Evolutionary conservation across 2,113 vertebrate species (phyloP).

Genomic region (Rhinoderma darwinii): DNA sequence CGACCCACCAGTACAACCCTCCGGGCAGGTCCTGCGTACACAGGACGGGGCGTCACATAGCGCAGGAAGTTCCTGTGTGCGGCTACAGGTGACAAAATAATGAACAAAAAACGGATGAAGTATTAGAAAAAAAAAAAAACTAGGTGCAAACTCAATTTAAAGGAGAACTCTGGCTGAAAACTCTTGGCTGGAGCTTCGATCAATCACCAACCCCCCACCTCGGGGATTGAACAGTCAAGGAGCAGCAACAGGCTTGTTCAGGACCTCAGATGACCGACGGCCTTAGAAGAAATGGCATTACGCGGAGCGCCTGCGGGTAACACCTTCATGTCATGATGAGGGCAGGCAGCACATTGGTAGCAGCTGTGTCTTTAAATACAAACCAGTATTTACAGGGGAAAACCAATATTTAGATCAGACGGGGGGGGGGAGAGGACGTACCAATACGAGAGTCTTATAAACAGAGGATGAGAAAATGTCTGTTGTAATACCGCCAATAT

Average conservation of each 20-base stretch:
- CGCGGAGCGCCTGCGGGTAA: background rate
- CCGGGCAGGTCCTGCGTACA: no score
- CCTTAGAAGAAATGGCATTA: no score
- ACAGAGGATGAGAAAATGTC: background rate
- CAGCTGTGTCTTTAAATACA: background rate
- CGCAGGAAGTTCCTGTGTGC: background rate
- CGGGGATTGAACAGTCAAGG: background rate
- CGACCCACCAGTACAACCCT: no score
- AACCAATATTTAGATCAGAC: background rate
- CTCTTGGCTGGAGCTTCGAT: background rate
- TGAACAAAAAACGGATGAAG: background rate
- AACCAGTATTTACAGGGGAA: background rate
- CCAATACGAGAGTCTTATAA: background rate
- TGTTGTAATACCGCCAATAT: background rate
- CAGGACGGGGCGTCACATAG: no score
- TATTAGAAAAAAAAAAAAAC: background rate
- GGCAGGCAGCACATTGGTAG: background rate
- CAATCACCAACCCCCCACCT: background rate
- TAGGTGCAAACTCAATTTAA: background rate
- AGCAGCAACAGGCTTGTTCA: no score
- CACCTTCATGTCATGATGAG: background rate
- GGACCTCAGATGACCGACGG: no score
- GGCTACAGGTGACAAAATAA: background rate
- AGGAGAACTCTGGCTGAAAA: background rate
- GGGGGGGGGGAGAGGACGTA: background rate